Conservation (phyloP, 2,888 invertebrate species). For the Alitta virens region DNA sequence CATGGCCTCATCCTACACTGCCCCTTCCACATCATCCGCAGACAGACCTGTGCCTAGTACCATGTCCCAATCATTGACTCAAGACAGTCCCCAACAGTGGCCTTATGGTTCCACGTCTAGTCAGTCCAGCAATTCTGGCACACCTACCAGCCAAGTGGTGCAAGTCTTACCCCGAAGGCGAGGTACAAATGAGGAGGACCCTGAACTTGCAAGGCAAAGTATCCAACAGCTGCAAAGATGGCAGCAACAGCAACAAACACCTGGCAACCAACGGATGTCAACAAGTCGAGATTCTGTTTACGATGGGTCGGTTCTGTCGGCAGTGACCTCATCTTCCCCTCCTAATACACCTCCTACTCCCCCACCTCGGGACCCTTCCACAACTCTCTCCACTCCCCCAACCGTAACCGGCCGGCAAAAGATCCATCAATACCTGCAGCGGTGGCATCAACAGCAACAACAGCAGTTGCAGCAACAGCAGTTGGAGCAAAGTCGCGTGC, state of each 20-base stretch:
- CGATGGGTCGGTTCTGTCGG: neutral
- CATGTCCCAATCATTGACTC: no score
- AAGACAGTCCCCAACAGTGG: no score
- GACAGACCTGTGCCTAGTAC: no score
- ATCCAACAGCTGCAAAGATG: neutral
- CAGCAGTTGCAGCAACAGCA: constrained; percentile 18
- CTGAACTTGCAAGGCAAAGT: neutral
- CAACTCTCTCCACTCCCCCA: neutral
- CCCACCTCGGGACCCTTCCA: neutral
- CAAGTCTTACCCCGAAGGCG: no score
- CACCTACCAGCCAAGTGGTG: no score
- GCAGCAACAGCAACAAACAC: neutral
- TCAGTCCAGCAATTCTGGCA: no score
- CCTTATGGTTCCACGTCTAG: no score
- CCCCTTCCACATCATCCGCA: no score
- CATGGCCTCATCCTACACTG: neutral
- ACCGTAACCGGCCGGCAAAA: constrained; percentile 35
- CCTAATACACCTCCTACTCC: neutral
- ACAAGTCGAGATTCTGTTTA: no score
- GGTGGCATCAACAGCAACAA: constrained; percentile 46
- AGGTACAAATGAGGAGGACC: neutral
- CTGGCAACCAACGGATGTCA: no score
- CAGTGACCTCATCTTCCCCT: constrained; percentile 7
- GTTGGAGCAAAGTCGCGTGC: neutral
- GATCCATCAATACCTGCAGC: constrained; percentile 47